Evolutionary conservation across 37 sponge, comb jelly and placozoan species (phyloP), one percentile per base, ranked within the genome.

Genomic region (Axinella damicornis): DNA sequence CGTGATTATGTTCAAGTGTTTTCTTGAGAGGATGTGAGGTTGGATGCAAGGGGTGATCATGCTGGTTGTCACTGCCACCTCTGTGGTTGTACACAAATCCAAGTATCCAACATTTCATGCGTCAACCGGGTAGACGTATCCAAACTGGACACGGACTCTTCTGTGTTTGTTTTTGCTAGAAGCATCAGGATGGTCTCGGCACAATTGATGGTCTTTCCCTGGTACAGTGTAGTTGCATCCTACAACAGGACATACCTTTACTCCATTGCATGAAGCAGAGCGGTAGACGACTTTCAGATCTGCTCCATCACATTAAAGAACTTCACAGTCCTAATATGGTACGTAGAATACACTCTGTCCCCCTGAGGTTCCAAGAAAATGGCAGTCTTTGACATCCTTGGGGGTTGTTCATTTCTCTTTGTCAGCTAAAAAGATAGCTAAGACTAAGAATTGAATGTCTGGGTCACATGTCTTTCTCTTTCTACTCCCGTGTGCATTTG

Each of bases 401-500:
- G 67, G 39, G 21, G 70, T 54, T 68, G 66, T 27, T 69, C 81
- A 80, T n/a, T 80, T 80, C 67, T 80, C 69, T 69, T 52, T 20
- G 36, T 66, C 69, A 21, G 36, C 55, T 31, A 80, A 31, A n/a
- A 80, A 31, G n/a, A n/a, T n/a, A n/a, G n/a, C n/a, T n/a, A 52
- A 24, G n/a, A 25, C 57, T 66, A 35, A 67, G 35, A 22, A 53
- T 32, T 24, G 36, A 12, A 28, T 67, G 33, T 54, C 32, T 66
- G 69, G 31, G 36, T 80, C 41, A 31, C 81, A 53, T 63, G n/a
- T 35, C 13, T 19, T 21, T 41, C 22, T 72, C 9, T 46, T 46
- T 4, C 46, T 46, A 4, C 11, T 25, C 13, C 13, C 27, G 4
- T 61, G 25, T 61, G 11, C 2, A 40, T 17, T 38, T 72, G 28